Percentiles rank a stretch among this genome's conserved stretches.
These are phyloP conservation scores for Sarcophilus harrisii DNA, from an alignment of 2,797 vertebrate genomes.

Conservation along the genomic window DNA sequence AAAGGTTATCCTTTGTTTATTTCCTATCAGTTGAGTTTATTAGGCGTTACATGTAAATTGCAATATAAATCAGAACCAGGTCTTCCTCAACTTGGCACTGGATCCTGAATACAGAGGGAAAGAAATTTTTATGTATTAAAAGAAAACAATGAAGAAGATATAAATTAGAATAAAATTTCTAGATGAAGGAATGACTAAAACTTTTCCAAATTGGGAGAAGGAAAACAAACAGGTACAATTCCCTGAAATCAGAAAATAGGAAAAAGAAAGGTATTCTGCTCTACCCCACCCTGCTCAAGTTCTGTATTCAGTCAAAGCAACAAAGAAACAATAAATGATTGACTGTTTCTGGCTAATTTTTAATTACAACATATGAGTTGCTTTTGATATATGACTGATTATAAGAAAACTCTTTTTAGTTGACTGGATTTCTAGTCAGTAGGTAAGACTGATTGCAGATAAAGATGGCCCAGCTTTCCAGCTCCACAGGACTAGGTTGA, in stretches of 20 bases:
- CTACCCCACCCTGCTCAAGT: no score
- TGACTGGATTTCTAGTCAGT: neutral
- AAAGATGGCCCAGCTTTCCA: neutral
- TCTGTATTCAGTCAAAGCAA: neutral
- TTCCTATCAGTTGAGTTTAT: neutral
- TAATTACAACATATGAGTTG: neutral
- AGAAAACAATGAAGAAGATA: neutral
- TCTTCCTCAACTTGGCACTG: neutral
- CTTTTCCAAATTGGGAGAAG: neutral
- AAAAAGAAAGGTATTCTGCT: no score
- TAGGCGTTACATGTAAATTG: neutral
- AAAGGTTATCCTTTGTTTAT: no score
- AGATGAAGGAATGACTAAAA: neutral
- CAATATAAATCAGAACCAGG: neutral
- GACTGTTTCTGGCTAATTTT: neutral
- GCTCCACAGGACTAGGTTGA: neutral
- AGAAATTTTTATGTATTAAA: neutral
- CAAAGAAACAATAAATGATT: neutral
- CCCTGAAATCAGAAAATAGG: neutral
- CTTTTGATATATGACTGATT: neutral
- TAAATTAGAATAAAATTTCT: neutral
- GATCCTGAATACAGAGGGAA: neutral
- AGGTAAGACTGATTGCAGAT: neutral
- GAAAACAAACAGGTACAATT: neutral
- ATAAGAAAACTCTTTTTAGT: neutral